Base-by-base conservation (phyloP, 2,113 vertebrate genomes). In the Nerophis lumbriciformis region DNA sequence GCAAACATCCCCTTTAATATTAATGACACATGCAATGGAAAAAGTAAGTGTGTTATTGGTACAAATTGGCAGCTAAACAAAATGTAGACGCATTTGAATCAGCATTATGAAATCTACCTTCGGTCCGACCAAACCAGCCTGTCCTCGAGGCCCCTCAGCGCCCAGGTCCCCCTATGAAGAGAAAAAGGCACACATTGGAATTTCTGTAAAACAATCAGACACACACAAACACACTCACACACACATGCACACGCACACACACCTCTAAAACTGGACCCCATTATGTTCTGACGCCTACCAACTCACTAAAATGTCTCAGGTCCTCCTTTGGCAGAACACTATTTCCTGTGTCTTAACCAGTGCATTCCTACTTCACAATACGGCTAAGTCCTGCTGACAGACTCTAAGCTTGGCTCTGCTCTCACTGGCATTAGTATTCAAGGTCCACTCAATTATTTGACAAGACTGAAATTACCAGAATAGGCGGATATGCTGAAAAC, bases 91-190 rank as follows among this genome's bases (percentile, higher is more conserved):
- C 42, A 45, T 37, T 12, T 61, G 4, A 39, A 57, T 5, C 28
- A 62, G 39, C 6, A 48, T 16, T 21, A 36, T 47, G 12, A 21
- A 50, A 36, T 59, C 36, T 95, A 99, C 96, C 94, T 48, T 87
- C 68, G 91, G 90, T 75, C 97, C 97, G 75, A 89, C 85, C 86
- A 95, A 89, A 83, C 97, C 97, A 73, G 92, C 65, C 53, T 89
- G 76, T 81, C 97, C 96, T 1, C 72, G 70, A 0, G 60, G 88
- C 87, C 97, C 97, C 67, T 88, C 79, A 47, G 88, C 87, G 59
- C 96, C 97, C 4, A 77, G 59, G 21, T 82, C 90, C 53, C 97
- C 97, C 97, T 98, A 67, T 1, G 6, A 35, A 75, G 59, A 78
- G 39, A 59, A 65, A n/a, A n/a, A 76, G 13, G 15, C 39, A 39